Evolutionary conservation across 2,797 vertebrate species (phyloP), one percentile per base, ranked within the genome.

Genomic region (Aselliscus stoliczkanus): DNA sequence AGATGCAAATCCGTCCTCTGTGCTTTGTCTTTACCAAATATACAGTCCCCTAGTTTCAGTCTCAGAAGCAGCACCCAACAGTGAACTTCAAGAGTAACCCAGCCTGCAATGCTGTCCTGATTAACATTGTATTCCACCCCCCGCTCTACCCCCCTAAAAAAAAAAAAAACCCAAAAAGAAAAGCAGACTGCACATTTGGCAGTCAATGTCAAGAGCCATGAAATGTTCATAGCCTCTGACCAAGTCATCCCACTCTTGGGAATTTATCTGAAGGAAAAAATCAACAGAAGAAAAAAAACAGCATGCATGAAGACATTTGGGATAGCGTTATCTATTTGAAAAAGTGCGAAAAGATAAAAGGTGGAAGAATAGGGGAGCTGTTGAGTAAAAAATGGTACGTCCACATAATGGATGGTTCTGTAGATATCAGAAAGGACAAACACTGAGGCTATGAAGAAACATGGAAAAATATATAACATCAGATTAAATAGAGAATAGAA

Each of bases 211-310:
- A 79, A 95, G 81, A 94, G 85, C 29, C 92, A 85, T 76, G 64
- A 96, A 90, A 84, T 50, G 58, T 80, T 79, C 82, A 56, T 37
- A 91, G 70, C 42, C 77, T 95, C 90, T 95, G 88, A 95, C 83
- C 90, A 91, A 91, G 64, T 92, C 95, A 95, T 82, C n/a, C 52
- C 21, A 80, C 79, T 90, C 88, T 84, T 47, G 94, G 87, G 87
- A 93, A 95, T 93, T 90, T 95, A 88, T 93, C 75, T 88, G 47
- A 95, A 92, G 82, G 67, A 90, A 95, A 96, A 92, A 62, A 81
- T 87, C 54, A 65, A 88, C 34, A 72, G 82, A 88, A 93, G 60
- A 95, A 80, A 76, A 75, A 95, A 82, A 47, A 29, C 69, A 31
- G 42, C 60, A 72, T 37, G 65, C 56, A 69, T 29, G 29, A 18